A percentile compares a stretch with the other conserved stretches of the same genome.
Conservation (phyloP, 1,140 invertebrate species). For the Eciton burchellii region DNA sequence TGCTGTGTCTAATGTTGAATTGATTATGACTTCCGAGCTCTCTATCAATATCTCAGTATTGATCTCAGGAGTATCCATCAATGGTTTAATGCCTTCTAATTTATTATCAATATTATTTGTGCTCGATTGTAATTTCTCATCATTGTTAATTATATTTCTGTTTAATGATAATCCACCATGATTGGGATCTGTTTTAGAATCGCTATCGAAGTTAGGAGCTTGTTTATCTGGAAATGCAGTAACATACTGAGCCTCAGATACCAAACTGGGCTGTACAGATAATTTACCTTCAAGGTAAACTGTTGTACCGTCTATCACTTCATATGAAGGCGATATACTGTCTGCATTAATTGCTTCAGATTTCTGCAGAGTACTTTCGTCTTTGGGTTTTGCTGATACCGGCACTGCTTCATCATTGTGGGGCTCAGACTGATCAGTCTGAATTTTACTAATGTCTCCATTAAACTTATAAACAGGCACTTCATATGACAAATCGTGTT, state of each 20-base stretch:
- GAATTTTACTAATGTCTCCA: constrained; percentile 1
- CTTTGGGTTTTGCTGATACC: background rate
- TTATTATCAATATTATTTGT: background rate
- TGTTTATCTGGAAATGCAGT: constrained; percentile 40
- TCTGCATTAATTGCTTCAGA: constrained; percentile 54
- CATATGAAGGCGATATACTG: constrained; percentile 75
- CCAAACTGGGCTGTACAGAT: constrained; percentile 5
- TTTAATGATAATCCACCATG: background rate
- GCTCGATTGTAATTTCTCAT: background rate
- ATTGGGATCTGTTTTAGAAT: constrained; percentile 60
- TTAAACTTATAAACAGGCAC: constrained; percentile 84
- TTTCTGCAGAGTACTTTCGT: constrained; percentile 20
- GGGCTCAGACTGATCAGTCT: background rate
- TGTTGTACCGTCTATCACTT: constrained; percentile 85
- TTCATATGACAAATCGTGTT: constrained; percentile 76
- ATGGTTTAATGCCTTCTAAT: background rate
- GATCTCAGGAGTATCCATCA: background rate
- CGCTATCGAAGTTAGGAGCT: constrained; percentile 4
- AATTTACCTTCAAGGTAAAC: constrained; percentile 65
- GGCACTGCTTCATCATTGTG: background rate
- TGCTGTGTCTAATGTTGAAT: background rate
- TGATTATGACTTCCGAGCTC: constrained; percentile 12
- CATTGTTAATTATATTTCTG: background rate
- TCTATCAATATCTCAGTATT: background rate
- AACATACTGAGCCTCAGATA: constrained; percentile 6